These are phyloP conservation scores for Caerostris extrusa DNA, from an alignment of 1,140 invertebrate species.

Conservation along the genomic window DNA sequence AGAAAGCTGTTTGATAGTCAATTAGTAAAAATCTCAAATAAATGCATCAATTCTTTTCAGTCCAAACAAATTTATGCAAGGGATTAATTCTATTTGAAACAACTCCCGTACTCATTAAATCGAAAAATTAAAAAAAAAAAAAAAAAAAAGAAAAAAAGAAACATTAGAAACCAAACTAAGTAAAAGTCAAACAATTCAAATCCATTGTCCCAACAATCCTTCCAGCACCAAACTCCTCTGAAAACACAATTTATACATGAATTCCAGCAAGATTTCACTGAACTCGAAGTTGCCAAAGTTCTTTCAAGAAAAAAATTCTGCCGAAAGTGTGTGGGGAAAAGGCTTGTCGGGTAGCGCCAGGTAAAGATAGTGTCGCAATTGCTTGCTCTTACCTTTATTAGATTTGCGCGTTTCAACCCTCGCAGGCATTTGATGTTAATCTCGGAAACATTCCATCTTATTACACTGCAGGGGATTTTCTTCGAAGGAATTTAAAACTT, in stretches of 20 bases:
- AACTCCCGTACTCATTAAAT: too few species aligned
- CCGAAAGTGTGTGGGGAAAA: too few species aligned
- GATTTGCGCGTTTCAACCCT: neutral
- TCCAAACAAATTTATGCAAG: too few species aligned
- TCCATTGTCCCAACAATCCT: neutral
- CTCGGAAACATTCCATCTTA: neutral
- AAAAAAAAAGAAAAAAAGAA: too few species aligned
- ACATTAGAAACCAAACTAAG: neutral
- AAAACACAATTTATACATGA: neutral
- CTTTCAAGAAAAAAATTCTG: neutral
- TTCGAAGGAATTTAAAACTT: neutral
- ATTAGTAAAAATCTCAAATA: too few species aligned
- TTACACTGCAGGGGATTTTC: constrained; percentile 14
- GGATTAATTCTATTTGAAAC: too few species aligned
- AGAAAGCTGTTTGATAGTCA: too few species aligned
- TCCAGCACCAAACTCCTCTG: neutral
- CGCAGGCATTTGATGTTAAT: constrained; percentile 36
- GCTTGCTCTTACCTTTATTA: constrained; percentile 31
- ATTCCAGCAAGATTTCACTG: neutral
- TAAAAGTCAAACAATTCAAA: neutral
- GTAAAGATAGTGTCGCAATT: neutral
- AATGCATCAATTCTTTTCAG: too few species aligned
- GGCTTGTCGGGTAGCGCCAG: neutral
- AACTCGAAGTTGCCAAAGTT: neutral
- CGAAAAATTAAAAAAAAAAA: too few species aligned